These are phyloP conservation scores for Amyelois transitella DNA, from an alignment of 1,140 invertebrate species.

Conservation along the genomic window DNA sequence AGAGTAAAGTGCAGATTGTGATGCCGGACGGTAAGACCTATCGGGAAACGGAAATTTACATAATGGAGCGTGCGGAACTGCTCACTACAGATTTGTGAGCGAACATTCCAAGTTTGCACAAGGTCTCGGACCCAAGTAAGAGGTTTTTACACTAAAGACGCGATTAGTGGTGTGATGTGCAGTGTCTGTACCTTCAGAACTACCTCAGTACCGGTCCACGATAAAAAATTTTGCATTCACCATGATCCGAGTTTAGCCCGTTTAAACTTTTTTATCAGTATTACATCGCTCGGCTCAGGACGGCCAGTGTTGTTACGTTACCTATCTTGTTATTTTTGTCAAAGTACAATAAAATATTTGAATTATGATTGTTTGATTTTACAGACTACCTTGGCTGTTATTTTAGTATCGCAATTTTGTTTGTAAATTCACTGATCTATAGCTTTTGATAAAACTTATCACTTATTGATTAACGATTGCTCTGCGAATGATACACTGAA, in stretches of 20 bases:
- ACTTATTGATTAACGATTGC: no score
- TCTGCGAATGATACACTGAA: no score
- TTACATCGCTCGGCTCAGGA: not conserved
- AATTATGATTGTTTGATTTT: not conserved
- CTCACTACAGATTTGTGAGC: slow-evolving; percentile 84
- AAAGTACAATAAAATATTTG: not conserved
- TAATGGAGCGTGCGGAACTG: slow-evolving; percentile 86
- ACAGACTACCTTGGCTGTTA: no score
- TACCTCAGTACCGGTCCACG: not conserved
- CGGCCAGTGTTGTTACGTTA: not conserved
- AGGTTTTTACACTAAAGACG: not conserved
- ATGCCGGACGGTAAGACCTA: slow-evolving; percentile 87
- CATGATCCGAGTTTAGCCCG: not conserved
- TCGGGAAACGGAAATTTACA: slow-evolving; percentile 87
- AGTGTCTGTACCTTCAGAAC: not conserved
- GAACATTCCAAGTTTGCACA: not conserved
- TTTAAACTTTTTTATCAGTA: not conserved
- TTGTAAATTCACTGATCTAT: no score
- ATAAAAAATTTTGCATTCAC: not conserved
- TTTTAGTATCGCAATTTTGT: no score
- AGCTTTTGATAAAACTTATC: no score
- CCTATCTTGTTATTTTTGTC: not conserved
- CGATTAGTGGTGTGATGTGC: not conserved
- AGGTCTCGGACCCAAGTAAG: not conserved
- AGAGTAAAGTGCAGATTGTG: slow-evolving; percentile 77